Evolutionary conservation across 1,140 invertebrate genomes (phyloP).

Genomic region (Diorhabda carinulata): DNA sequence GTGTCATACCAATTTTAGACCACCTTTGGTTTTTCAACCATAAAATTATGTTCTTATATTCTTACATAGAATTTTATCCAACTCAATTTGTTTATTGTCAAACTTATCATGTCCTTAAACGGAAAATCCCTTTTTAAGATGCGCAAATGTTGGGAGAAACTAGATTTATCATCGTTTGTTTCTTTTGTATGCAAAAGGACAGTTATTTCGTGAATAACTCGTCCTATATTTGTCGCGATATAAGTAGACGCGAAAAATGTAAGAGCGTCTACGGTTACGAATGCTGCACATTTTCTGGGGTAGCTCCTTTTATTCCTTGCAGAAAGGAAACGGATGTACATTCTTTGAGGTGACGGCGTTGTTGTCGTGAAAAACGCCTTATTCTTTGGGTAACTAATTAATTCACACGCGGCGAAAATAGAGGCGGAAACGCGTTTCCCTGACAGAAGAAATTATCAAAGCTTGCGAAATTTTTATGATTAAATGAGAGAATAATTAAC

Average conservation of each 20-base stretch:
- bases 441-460: too few relatives aligned
- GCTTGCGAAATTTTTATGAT: too few relatives aligned
- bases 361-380: not conserved
- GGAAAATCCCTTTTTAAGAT: not conserved
- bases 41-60: too few relatives aligned
- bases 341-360: not conserved
- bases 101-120: too few relatives aligned
- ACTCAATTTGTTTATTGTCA: too few relatives aligned
- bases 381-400: not conserved
- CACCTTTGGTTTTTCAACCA: too few relatives aligned
- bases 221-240: not conserved
- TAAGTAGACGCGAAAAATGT: not conserved
- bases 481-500: too few relatives aligned
- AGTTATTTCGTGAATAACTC: not conserved
- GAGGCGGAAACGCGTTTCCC: too few relatives aligned
- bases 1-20: too few relatives aligned
- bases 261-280: not conserved
- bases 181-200: constrained; percentile 2
- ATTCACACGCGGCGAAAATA: not conserved
- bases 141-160: not conserved
- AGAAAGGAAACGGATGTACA: not conserved
- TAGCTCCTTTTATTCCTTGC: not conserved
- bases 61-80: too few relatives aligned
- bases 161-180: constrained; percentile 2
- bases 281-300: not conserved